Conservation (phyloP, 1,140 invertebrate species). For the Heliconius melpomene region DNA sequence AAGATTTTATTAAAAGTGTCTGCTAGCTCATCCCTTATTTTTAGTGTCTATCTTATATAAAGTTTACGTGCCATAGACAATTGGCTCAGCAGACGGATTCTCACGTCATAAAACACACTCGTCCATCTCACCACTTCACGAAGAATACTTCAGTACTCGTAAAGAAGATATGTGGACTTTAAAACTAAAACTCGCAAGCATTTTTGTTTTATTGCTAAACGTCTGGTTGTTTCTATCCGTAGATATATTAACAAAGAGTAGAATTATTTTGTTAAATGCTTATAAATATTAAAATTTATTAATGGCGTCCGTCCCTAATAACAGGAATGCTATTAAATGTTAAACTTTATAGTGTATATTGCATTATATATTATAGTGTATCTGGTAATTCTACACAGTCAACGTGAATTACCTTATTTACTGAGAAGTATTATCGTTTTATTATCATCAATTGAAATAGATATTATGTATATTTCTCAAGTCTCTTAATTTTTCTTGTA, state of each 20-base stretch:
- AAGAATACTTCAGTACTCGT: slow-evolving; percentile 17
- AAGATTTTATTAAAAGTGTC: not conserved
- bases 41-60: slow-evolving; percentile 11
- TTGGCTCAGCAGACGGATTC: slow-evolving; percentile 22
- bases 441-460: no score
- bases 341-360: not conserved
- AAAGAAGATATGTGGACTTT: slow-evolving; percentile 17
- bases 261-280: not conserved
- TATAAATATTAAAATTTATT: not conserved
- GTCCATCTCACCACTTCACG: slow-evolving; percentile 16
- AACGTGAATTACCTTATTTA: not conserved
- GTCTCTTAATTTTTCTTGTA: no score
- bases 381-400: not conserved
- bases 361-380: not conserved
- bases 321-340: not conserved
- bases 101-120: slow-evolving; percentile 28
- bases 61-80: slow-evolving; percentile 25
- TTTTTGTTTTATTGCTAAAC: slow-evolving; percentile 20
- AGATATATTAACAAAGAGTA: not conserved
- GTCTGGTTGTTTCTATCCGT: not conserved
- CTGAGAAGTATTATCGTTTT: not conserved
- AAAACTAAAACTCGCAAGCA: slow-evolving; percentile 4
- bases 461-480: no score
- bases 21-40: not conserved
- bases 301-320: not conserved